A percentile compares a stretch with the other conserved stretches of the same genome.
Evolutionary conservation across 2,797 vertebrate species (phyloP).

Genomic region (Chelmon rostratus): DNA sequence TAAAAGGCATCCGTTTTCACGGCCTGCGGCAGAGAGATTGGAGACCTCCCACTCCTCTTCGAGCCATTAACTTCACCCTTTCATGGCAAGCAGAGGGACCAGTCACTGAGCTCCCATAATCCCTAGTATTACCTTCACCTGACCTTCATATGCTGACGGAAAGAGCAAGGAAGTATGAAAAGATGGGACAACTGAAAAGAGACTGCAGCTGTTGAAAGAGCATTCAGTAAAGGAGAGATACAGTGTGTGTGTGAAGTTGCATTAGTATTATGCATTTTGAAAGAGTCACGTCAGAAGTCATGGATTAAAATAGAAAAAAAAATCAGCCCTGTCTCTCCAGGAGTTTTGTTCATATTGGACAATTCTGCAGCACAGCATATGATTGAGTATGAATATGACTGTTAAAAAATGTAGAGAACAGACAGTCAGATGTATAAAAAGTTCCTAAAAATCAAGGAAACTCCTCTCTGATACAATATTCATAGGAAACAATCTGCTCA

Average conservation of each 20-base stretch:
- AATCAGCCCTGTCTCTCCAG: background rate
- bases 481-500: no score
- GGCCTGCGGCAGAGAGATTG: conserved; percentile 74
- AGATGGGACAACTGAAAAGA: conserved; percentile 46
- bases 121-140: conserved; percentile 83
- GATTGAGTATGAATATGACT: no score
- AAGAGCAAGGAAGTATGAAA: conserved; percentile 70
- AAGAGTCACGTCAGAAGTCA: conserved; percentile 21
- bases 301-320: background rate
- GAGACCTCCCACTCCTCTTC: conserved; percentile 85
- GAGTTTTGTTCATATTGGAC: conserved; percentile 1
- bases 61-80: conserved; percentile 87
- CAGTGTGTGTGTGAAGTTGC: conserved; percentile 15
- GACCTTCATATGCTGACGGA: conserved; percentile 79
- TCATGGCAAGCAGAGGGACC: conserved; percentile 78
- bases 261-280: conserved; percentile 21
- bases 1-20: conserved; percentile 88
- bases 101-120: conserved; percentile 83
- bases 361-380: background rate
- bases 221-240: conserved; percentile 20
- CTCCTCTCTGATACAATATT: no score
- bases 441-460: no score
- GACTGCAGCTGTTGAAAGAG: conserved; percentile 53
- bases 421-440: no score
- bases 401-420: no score